Evolutionary conservation across 2,113 vertebrate species (phyloP).

Genomic region (Tetrao urogallus): DNA sequence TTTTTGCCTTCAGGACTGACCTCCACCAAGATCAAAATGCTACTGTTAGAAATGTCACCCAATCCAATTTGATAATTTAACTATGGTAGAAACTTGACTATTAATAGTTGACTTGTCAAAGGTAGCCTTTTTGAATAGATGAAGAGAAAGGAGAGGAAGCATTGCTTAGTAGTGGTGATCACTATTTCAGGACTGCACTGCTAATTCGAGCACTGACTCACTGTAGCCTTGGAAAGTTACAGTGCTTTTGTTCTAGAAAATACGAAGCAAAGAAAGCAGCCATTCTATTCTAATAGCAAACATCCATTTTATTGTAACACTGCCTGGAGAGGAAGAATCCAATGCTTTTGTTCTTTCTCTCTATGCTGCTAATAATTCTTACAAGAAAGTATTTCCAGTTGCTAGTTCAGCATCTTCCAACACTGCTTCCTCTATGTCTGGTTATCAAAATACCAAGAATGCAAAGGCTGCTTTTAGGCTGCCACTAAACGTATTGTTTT

Average conservation of each 20-base stretch:
- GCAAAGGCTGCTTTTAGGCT: not conserved
- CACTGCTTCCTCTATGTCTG: not conserved
- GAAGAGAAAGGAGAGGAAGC: not conserved
- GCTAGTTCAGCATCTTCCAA: not conserved
- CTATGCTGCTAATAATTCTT: not conserved
- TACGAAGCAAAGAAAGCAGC: constrained; percentile 26
- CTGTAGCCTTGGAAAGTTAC: constrained; percentile 27
- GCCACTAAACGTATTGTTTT: not conserved
- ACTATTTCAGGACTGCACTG: not conserved
- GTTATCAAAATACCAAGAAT: not conserved
- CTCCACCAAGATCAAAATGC: not conserved
- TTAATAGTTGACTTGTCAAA: not conserved
- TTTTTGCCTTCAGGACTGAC: not conserved
- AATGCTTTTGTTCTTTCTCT: constrained; percentile 33
- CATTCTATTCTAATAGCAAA: constrained; percentile 56
- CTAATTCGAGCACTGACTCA: constrained; percentile 41
- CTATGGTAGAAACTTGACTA: not conserved
- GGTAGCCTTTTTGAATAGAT: not conserved
- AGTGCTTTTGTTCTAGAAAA: constrained; percentile 51
- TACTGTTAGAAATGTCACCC: not conserved
- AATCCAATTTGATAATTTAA: not conserved
- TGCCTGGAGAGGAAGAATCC: constrained; percentile 55
- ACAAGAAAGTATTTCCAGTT: constrained; percentile 27
- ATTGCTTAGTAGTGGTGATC: not conserved
- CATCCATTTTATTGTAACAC: constrained; percentile 49